phyloP scores from a whole-genome alignment of 1,140 invertebrate species.

The Orussus abietinus region DNA sequence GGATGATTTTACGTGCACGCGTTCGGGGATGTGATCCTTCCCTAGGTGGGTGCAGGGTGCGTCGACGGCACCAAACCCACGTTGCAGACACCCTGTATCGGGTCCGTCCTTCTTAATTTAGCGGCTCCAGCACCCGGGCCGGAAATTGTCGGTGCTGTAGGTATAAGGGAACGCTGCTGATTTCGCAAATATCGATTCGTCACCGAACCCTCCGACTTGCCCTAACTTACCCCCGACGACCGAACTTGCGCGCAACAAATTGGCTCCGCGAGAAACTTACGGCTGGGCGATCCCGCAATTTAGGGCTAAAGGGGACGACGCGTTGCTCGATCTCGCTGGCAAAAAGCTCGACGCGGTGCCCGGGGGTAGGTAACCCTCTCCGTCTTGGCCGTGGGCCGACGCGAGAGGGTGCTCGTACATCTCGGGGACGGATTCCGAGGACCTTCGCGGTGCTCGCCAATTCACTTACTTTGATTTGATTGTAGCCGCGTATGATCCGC shows the following conservation, averaged over 20 bases:
- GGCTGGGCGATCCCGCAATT: slow-evolving; percentile 16
- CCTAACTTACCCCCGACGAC: slow-evolving; percentile 2
- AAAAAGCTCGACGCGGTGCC: neutral
- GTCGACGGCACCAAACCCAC: no score
- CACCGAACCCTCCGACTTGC: neutral
- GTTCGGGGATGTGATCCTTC: no score
- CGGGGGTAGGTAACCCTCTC: slow-evolving; percentile 6
- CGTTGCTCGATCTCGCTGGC: slow-evolving; percentile 4
- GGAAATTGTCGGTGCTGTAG: no score
- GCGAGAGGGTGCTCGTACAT: slow-evolving; percentile 1
- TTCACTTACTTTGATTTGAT: slow-evolving; percentile 55
- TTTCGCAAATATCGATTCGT: slow-evolving; percentile 5
- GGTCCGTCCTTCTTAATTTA: no score
- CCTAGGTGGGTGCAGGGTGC: no score
- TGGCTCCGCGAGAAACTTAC: slow-evolving; percentile 20
- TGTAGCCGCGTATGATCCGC: slow-evolving; percentile 37
- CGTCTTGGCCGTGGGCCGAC: slow-evolving; percentile 11
- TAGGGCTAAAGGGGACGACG: slow-evolving; percentile 1
- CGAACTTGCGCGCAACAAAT: slow-evolving; percentile 15
- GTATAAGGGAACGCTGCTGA: no score
- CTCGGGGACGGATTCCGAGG: slow-evolving; percentile 3
- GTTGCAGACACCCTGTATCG: no score
- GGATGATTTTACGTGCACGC: no score
- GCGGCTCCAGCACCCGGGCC: neutral
- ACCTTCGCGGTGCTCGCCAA: slow-evolving; percentile 26